Evolutionary conservation across 1,140 invertebrate genomes (phyloP).

Genomic region (Aphaenogaster rudis): DNA sequence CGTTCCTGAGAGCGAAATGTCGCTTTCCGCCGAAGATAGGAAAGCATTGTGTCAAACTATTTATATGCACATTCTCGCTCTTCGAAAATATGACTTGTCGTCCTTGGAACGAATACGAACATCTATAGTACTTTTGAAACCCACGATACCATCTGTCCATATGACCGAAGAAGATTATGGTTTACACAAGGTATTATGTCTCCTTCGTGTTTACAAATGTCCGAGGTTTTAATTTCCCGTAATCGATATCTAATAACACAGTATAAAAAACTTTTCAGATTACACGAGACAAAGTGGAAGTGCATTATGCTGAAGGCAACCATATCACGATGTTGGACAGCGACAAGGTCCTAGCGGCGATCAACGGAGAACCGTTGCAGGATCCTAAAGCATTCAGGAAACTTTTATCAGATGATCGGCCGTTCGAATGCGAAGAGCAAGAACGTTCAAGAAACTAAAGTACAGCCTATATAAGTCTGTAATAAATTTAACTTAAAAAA

Average conservation of each 20-base stretch:
- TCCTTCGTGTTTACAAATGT: neutral
- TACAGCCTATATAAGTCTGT: neutral
- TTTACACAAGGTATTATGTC: constrained; percentile 83
- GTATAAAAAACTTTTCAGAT: constrained; percentile 73
- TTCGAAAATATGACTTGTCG: constrained; percentile 86
- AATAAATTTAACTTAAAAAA: constrained; percentile 3
- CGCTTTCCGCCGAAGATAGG: constrained; percentile 82
- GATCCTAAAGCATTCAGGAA: constrained; percentile 79
- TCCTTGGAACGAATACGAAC: constrained; percentile 86
- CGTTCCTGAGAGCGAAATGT: constrained; percentile 57
- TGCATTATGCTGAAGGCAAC: constrained; percentile 87
- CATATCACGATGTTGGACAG: constrained; percentile 91
- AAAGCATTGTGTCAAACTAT: constrained; percentile 84
- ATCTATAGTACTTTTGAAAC: constrained; percentile 89
- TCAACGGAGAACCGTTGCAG: constrained; percentile 87
- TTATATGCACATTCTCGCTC: constrained; percentile 88
- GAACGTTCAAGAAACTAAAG: neutral
- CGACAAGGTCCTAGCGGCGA: constrained; percentile 88
- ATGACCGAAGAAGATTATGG: constrained; percentile 89
- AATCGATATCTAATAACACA: constrained; percentile 23
- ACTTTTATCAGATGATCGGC: constrained; percentile 60
- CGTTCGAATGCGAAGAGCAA: neutral
- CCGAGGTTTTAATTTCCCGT: constrained; percentile 3
- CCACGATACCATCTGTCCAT: constrained; percentile 86
- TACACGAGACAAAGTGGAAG: constrained; percentile 78